Evolutionary conservation across 2,888 invertebrate genomes (phyloP).

Genomic region (Meiosimyza decipiens): DNA sequence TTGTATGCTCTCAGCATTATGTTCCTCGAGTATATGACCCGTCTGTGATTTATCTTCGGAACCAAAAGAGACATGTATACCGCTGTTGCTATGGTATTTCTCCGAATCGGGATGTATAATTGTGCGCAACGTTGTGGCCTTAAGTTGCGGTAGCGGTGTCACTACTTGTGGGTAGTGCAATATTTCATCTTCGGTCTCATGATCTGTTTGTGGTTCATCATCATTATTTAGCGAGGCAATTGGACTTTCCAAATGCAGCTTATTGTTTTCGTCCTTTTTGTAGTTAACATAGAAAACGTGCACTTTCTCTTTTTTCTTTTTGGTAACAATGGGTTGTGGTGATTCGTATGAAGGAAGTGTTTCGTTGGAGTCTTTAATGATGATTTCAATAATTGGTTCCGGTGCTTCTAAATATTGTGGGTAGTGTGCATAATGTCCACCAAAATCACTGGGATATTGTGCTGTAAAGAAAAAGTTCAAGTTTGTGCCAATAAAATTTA

Average conservation of each 20-base stretch:
- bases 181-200: slow-evolving; percentile 71
- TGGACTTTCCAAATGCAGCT: slow-evolving; percentile 83
- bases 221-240: slow-evolving; percentile 80
- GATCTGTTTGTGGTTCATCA: slow-evolving; percentile 72
- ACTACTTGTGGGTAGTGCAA: slow-evolving; percentile 68
- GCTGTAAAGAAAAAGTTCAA: slow-evolving; percentile 45
- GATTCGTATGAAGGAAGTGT: slow-evolving; percentile 75
- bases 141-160: slow-evolving; percentile 69
- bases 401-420: slow-evolving; percentile 79
- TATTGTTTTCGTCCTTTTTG: slow-evolving; percentile 82
- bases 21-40: slow-evolving; percentile 68
- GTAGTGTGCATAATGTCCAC: slow-evolving; percentile 59
- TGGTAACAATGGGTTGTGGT: slow-evolving; percentile 66
- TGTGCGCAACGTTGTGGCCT: slow-evolving; percentile 83
- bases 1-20: slow-evolving; percentile 74
- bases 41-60: slow-evolving; percentile 69
- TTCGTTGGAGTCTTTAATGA: slow-evolving; percentile 90
- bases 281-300: slow-evolving; percentile 93
- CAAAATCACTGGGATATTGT: slow-evolving; percentile 54
- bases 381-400: slow-evolving; percentile 91
- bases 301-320: slow-evolving; percentile 82
- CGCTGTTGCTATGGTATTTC: slow-evolving; percentile 82
- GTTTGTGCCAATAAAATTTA: neutral
- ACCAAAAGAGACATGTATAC: slow-evolving; percentile 85
- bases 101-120: slow-evolving; percentile 90